Conservation (phyloP, 1,140 invertebrate genomes). For the Anoplophora glabripennis region DNA sequence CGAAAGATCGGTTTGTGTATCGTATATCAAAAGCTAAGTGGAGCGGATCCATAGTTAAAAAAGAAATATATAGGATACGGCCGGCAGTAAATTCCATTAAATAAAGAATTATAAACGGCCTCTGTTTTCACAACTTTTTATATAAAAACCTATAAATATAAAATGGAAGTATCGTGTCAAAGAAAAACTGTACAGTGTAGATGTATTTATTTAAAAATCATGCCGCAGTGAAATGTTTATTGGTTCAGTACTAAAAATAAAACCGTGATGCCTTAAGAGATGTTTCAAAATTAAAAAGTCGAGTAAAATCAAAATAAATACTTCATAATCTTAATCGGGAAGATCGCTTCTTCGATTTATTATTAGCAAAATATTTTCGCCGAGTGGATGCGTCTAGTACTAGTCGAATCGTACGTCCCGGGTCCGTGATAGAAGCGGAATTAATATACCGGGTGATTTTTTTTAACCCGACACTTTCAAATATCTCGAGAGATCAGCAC, state of each 20-base stretch:
- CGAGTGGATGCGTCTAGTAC: no score
- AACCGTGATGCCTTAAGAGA: conserved; percentile 22
- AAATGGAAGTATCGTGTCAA: conserved; percentile 27
- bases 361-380: conserved; percentile 19
- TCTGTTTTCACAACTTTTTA: conserved; percentile 5
- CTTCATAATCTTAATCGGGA: conserved; percentile 38
- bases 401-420: no score
- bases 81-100: no score
- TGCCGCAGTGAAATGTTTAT: conserved; percentile 41
- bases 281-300: conserved; percentile 39
- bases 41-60: no score
- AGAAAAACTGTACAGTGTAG: conserved; percentile 29
- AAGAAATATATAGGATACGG: no score
- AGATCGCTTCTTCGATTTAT: conserved; percentile 16
- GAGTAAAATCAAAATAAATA: conserved; percentile 38
- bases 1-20: no score
- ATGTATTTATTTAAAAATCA: conserved; percentile 43
- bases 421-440: no score
- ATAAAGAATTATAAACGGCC: background rate
- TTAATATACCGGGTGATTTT: no score
- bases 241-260: conserved; percentile 40
- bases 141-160: conserved; percentile 24
- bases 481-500: no score
- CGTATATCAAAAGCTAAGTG: no score
- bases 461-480: no score